Conservation (phyloP, 1,140 invertebrate species). For the Anadara kagoshimensis region DNA sequence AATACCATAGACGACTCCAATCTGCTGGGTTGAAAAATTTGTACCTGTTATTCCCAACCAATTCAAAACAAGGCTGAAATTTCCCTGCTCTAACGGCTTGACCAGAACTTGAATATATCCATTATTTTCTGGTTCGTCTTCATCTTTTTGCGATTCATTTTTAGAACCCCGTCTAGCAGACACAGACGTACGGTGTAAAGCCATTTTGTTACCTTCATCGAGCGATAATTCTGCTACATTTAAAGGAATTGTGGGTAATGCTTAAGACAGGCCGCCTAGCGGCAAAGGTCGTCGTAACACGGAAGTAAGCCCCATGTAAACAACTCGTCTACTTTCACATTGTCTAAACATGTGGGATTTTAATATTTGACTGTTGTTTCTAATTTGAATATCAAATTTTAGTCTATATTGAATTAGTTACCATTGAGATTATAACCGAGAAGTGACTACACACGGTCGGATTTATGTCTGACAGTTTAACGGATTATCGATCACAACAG, state of each 20-base stretch:
- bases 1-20: constrained; percentile 60
- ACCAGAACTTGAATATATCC: constrained; percentile 70
- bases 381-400: too few species aligned
- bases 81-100: constrained; percentile 68
- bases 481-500: too few species aligned
- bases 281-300: constrained; percentile 41
- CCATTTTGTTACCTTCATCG: constrained; percentile 56
- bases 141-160: constrained; percentile 68
- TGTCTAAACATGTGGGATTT: not conserved
- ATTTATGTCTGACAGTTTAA: too few species aligned
- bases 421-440: too few species aligned
- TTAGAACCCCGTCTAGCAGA: constrained; percentile 61
- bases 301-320: constrained; percentile 36
- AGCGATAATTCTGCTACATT: constrained; percentile 23
- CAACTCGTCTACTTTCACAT: constrained; percentile 28
- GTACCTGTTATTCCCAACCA: constrained; percentile 62
- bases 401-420: too few species aligned
- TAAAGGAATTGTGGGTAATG: constrained; percentile 53
- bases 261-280: constrained; percentile 43
- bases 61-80: constrained; percentile 59
- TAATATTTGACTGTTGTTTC: too few species aligned
- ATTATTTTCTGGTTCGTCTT: constrained; percentile 67
- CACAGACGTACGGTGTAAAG: constrained; percentile 57
- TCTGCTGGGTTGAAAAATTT: constrained; percentile 60
- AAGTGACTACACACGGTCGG: too few species aligned